Evolutionary conservation across 2,113 vertebrate species (phyloP), one percentile per base, ranked within the genome.

Genomic region (Boleophthalmus pectinirostris): DNA sequence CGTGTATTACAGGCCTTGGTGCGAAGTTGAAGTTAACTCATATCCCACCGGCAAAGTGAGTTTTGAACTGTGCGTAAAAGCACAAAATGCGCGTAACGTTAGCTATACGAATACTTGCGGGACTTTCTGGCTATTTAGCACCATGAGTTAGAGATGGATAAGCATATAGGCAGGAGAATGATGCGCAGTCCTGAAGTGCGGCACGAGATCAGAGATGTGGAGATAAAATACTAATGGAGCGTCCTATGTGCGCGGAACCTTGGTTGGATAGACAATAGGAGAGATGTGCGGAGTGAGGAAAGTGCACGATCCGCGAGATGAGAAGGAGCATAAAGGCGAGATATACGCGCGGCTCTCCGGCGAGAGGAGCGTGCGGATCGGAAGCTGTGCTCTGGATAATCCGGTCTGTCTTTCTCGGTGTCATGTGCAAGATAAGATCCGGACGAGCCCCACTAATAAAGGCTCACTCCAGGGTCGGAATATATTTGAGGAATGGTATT

Each of bases 181-280:
- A 15, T 20, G 51, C 60, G 9, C 60, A 63, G 15, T n/a, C 61
- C 33, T 14, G 43, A 66, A 66, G 57, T 65, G 72, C 43, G 58
- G 45, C 68, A 11, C 1, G 47, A 66, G 85, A 86, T 61, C 82
- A 65, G 73, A 29, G 69, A 65, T 65, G 35, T 46, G 21, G 4
- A 66, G 38, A 66, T 66, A 24, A 46, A 66, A 23, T 15, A 23
- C 20, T 47, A 66, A 23, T 23, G n/a, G 43, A 23, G 64, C 21
- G 64, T 47, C n/a, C 61, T 46, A 14, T 45, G 64, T 23, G 75
- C 47, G 71, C 49, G 77, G 74, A 79, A 69, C 71, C 66, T 0
- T 74, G 46, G 73, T 65, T 63, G 72, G 45, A 49, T 91, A 96
- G 93, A 96, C 95, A 95, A 95, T 93, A 89, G 95, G 91, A 74